Base-by-base conservation (phyloP, 2,888 invertebrate genomes). In the Dasypogon diadema region DNA sequence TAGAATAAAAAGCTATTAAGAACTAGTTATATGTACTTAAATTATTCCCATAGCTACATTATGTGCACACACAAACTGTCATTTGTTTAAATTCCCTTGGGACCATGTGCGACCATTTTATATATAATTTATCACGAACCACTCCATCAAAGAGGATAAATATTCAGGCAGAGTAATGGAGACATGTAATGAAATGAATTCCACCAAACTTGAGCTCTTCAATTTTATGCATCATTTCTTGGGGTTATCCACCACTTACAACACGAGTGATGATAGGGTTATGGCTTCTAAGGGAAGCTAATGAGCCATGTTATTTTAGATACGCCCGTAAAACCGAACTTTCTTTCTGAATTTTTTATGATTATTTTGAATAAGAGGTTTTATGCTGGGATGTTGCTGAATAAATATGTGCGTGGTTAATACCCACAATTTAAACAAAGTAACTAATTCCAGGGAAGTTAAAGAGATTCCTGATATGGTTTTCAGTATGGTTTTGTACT, bases 221-320 rank as follows among this genome's bases (percentile, higher is more conserved):
- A 76, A 76, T 76, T 76, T 73, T 73, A 76, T 37, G 76, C 73
- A 60, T 76, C 76, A 76, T 73, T 76, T 63, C 51, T 16, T 73
- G 42, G 37, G 76, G 76, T 51, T 54, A 73, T 37, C 46, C 76
- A 60, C 18, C 37, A 16, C 21, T 37, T 18, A 18, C 26, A 63
- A 58, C 73, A 76, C 18, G 73, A 76, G 48, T 63, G 73, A 76
- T 76, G 73, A 76, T 55, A 51, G 51, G 60, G 73, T 63, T 60
- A 63, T 37, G 37, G 51, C 14, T 48, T 72, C 34, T 42, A 48
- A 51, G 58, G 68, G 58, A 37, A 21, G 4, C 30, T 55, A 72
- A 72, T 72, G 72, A 72, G 54, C 72, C 72, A 34, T 72, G 51
- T 72, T 55, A 72, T 72, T 72, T 18, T 14, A 34, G 21, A 30